Evolutionary conservation across 2,797 vertebrate species (phyloP), one percentile per base, ranked within the genome.

Genomic region (Catostomus latipinnis): DNA sequence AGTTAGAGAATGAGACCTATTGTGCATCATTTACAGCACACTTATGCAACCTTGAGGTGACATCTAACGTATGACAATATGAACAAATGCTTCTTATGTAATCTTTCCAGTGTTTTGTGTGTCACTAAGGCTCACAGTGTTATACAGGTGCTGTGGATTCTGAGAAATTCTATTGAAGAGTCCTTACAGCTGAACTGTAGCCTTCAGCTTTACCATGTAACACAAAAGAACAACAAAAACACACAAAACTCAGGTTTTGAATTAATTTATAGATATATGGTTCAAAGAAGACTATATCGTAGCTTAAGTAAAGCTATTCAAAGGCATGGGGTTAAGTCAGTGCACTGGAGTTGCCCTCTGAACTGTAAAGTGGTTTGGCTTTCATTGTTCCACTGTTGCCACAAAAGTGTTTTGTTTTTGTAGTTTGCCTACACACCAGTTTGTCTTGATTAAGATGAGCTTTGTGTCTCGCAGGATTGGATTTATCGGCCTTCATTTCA

Each of bases 361-460:
- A 61, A 14, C 72, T 67, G 45, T 22, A n/a, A 65, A 34, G 60
- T 8, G 56, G 60, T 62, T 53, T 62, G 68, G 12, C 50, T 71
- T 72, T 10, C 34, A 50, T 6, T 46, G 73, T 70, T 58, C 13
- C 45, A 58, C 7, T 13, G 11, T 69, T 45, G 54, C 56, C 56
- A 60, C 14, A 58, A 52, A 49, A 46, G 12, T 45, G 34, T 43
- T n/a, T 2, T 12, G 61, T 63, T 63, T 45, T 43, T 63, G 22
- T 6, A 63, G 12, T 67, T 57, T 57, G 45, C 12, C 12, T 8
- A 13, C 67, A 43, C 2, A 48, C 48, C 57, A 22, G 57, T 78
- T 81, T 46, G 18, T 79, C 71, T 82, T 57, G 45, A 72, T 81
- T 79, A 74, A 62, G 67, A 48, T 53, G 46, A 13, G 10, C 68